These are phyloP conservation scores for Rhizomys pruinosus DNA, from an alignment of 2,113 vertebrate genomes.

Conservation along the genomic window DNA sequence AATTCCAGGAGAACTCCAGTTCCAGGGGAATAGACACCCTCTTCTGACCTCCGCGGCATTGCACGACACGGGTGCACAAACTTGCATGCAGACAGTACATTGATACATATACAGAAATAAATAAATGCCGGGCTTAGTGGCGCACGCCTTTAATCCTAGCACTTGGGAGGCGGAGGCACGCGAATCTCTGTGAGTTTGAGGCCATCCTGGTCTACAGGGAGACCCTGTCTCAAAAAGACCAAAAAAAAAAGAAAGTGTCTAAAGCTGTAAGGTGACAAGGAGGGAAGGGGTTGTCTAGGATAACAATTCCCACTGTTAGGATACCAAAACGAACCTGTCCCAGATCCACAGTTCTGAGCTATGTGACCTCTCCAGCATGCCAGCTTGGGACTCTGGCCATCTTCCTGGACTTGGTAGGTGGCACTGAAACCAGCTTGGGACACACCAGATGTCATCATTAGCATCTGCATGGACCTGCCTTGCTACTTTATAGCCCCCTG, in stretches of 20 bases:
- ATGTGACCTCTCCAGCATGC: not conserved
- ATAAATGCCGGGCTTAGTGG: too few species aligned
- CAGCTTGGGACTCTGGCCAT: accelerated
- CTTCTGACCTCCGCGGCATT: too few species aligned
- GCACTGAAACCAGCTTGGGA: not conserved
- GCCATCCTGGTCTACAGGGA: too few species aligned
- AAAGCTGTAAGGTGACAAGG: not conserved
- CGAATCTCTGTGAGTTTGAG: too few species aligned
- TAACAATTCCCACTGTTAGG: not conserved
- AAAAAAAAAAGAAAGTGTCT: not conserved
- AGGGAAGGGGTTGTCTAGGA: not conserved
- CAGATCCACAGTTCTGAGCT: not conserved
- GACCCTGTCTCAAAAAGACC: too few species aligned
- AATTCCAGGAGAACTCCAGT: too few species aligned
- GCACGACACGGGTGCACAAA: too few species aligned
- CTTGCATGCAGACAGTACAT: too few species aligned
- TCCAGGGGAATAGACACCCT: too few species aligned
- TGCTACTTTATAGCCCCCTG: not conserved
- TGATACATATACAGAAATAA: too few species aligned
- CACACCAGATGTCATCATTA: not conserved
- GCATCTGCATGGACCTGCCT: not conserved
- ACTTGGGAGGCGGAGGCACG: too few species aligned
- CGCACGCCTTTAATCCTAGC: too few species aligned
- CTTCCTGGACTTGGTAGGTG: accelerated
- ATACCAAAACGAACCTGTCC: not conserved